Evolutionary conservation across 2,797 vertebrate genomes (phyloP), one percentile per base, ranked within the genome.

Genomic region (Macropodus opercularis): DNA sequence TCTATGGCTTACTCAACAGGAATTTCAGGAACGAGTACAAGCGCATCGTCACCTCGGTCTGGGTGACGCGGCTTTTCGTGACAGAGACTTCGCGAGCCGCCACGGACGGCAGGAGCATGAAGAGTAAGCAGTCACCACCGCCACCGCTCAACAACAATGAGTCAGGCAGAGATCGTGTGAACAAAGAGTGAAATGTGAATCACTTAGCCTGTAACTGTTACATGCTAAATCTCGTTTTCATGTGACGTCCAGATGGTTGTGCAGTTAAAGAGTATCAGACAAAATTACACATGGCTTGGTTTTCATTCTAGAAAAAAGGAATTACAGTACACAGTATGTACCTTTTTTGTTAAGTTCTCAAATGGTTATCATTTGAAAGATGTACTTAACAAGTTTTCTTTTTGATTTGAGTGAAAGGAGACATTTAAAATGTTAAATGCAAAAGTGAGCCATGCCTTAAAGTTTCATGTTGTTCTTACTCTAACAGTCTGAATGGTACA

Each of bases 21-120:
- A 95, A 94, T 70, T 95, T 95, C 69, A 89, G 93, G 53, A 93
- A 92, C 24, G 94, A 95, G 84, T 94, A 94, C 78, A 91, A 91
- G 54, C 92, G 91, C 69, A 94, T 95, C 12, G 80, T 94, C 71
- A 88, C 90, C 17, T 90, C 92, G 0, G 79, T 93, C 8, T 93
- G 91, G 91, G 85, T 91, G 77, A 90, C 90, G 5, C 84, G 90
- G 34, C 85, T 91, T 15, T 92, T 93, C 23, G 86, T 90, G 67
- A 91, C 92, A 1, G 92, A 93, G 78, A 92, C 91, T 8, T 93
- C 92, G 0, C 84, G 89, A 48, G 90, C 83, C 0, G 91, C 72
- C 15, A 92, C 92, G 0, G 92, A 93, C 0, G 89, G 81, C 41
- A 72, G 83, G 55, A 91, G 88, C 80, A 46, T 92, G 69, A 91